Evolutionary conservation across 37 sponge, comb jelly and placozoan species (phyloP).

Genomic region (Beroe forskalii): DNA sequence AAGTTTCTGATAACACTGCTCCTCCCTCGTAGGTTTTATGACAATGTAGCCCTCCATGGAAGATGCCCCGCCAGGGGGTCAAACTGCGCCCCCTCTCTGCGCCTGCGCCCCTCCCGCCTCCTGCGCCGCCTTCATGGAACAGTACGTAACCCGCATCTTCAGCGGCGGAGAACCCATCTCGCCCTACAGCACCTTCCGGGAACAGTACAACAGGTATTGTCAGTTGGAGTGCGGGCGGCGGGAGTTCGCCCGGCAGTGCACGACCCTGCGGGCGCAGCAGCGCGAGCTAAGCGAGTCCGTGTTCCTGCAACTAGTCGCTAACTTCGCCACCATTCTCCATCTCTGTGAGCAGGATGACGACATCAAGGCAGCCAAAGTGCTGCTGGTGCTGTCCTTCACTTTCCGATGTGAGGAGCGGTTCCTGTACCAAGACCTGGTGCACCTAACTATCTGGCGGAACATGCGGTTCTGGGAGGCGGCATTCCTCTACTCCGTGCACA

Average conservation of each 20-base stretch:
- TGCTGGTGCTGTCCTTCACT: conserved; percentile 28
- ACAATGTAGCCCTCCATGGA: too few relatives aligned
- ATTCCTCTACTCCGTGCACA: conserved; percentile 40
- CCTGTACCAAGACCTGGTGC: conserved; percentile 22
- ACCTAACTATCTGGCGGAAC: not conserved
- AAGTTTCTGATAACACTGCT: too few relatives aligned
- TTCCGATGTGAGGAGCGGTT: conserved; percentile 45
- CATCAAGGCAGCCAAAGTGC: conserved; percentile 45
- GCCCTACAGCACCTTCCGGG: conserved; percentile 24
- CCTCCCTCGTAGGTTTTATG: too few relatives aligned
- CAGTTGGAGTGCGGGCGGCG: conserved; percentile 47
- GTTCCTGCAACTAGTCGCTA: conserved; percentile 48
- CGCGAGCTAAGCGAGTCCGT: not conserved
- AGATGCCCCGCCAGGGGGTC: not conserved
- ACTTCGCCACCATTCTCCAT: conserved; percentile 62
- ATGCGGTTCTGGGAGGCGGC: conserved; percentile 64
- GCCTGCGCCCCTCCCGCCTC: not conserved
- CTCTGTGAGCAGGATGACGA: conserved; percentile 44
- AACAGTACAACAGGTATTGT: conserved; percentile 24
- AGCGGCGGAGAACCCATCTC: not conserved
- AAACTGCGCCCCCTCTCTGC: not conserved
- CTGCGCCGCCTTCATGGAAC: conserved; percentile 1
- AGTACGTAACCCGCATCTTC: not conserved
- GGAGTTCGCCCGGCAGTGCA: conserved; percentile 25
- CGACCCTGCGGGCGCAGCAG: not conserved